Evolutionary conservation across 1,140 invertebrate species (phyloP).

Genomic region (Armadillidium nasatum): DNA sequence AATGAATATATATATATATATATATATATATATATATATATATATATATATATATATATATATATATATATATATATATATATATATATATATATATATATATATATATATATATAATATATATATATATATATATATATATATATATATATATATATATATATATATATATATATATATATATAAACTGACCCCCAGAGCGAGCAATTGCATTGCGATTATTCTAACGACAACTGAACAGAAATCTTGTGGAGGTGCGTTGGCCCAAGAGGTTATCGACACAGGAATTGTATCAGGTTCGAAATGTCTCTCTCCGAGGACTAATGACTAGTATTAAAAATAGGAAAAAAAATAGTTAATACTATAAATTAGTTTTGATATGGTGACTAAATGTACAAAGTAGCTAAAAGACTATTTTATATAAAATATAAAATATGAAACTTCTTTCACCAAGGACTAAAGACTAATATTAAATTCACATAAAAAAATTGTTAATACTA

Average conservation of each 20-base stretch:
- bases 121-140: constrained; percentile 19
- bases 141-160: constrained; percentile 28
- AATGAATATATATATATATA: no score
- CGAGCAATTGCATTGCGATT: constrained; percentile 88
- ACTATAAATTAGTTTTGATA: no score
- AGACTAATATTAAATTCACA: no score
- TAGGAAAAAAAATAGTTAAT: no score
- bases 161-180: constrained; percentile 21
- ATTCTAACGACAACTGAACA: constrained; percentile 92
- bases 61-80: constrained; percentile 8
- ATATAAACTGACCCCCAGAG: constrained; percentile 64
- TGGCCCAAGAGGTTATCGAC: constrained; percentile 67
- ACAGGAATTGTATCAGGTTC: constrained; percentile 56
- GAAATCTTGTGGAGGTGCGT: constrained; percentile 86
- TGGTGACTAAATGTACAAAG: no score
- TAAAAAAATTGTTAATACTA: no score
- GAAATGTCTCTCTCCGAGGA: no score
- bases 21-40: constrained; percentile 1
- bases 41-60: constrained; percentile 26
- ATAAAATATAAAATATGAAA: no score
- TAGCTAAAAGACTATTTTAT: no score
- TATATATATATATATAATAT: constrained; percentile 29
- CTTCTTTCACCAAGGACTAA: no score
- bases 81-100: constrained; percentile 16
- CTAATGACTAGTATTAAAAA: no score